A percentile compares a stretch with the other conserved stretches of the same genome.
phyloP scores from a whole-genome alignment of 2,113 vertebrate species.

The Protobothrops mucrosquamatus region DNA sequence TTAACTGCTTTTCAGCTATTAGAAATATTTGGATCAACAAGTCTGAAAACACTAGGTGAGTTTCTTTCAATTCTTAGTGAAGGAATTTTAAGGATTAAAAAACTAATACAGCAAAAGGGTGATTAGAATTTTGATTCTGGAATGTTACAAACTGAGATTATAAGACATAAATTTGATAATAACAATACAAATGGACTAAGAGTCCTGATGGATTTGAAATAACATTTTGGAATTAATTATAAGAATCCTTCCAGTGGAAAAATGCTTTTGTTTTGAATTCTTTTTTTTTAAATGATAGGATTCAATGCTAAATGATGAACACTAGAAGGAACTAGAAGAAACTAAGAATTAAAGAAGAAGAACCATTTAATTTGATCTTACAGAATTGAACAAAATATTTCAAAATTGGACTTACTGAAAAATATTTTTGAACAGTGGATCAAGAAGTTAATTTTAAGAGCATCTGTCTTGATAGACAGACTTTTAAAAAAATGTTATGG shows the following conservation, averaged over 20 bases:
- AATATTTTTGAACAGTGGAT: background rate
- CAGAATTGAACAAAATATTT: background rate
- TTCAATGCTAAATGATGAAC: background rate
- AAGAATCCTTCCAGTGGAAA: background rate
- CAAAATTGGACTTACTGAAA: background rate
- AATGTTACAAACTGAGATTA: background rate
- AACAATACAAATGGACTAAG: background rate
- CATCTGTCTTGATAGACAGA: background rate
- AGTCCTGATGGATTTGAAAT: background rate
- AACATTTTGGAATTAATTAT: background rate
- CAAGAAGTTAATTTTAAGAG: background rate
- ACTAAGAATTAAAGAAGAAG: background rate
- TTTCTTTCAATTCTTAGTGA: background rate
- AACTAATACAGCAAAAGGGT: background rate
- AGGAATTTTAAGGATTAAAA: background rate
- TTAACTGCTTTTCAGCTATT: background rate
- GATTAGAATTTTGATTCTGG: background rate
- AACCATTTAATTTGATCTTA: background rate
- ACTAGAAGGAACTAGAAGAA: background rate
- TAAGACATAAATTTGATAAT: background rate
- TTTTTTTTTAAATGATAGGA: background rate
- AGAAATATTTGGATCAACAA: background rate
- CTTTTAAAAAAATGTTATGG: background rate
- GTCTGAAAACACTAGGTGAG: background rate
- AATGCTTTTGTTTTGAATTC: background rate